These are phyloP conservation scores for Crotophaga sulcirostris DNA, from an alignment of 2,113 vertebrate genomes.

Conservation along the genomic window DNA sequence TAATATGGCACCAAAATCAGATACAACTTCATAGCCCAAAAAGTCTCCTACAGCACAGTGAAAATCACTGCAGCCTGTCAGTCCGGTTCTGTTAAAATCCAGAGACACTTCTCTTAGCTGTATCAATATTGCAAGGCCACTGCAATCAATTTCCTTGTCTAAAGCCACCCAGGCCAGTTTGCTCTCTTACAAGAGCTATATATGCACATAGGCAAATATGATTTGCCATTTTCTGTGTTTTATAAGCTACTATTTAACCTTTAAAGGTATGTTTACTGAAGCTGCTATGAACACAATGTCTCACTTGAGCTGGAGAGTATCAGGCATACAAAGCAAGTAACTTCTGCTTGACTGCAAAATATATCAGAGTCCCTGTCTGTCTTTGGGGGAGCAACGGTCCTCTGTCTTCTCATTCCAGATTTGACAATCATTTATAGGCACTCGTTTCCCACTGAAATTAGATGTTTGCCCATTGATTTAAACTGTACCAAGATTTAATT, in stretches of 20 bases:
- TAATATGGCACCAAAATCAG: background rate
- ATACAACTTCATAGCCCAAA: background rate
- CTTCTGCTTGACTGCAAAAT: conserved; percentile 4
- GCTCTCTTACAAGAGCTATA: background rate
- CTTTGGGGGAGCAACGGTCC: fast-evolving
- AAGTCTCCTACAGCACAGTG: background rate
- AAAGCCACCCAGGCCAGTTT: background rate
- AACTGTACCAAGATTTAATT: background rate
- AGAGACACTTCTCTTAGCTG: background rate
- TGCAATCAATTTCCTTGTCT: background rate
- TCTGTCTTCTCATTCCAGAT: background rate
- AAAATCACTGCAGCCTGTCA: background rate
- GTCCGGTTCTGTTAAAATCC: background rate
- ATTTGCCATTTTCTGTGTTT: background rate
- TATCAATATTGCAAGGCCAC: background rate
- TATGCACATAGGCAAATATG: background rate
- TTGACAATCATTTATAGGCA: background rate
- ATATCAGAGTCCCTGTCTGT: background rate
- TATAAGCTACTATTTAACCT: background rate
- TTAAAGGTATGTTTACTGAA: background rate
- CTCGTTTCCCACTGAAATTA: background rate
- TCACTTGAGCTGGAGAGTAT: background rate
- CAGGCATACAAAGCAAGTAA: background rate
- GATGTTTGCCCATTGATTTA: background rate
- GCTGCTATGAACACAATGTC: background rate